Percentiles rank a stretch among this genome's conserved stretches.
These are phyloP conservation scores for Calcarius lapponicus DNA, from an alignment of 2,797 vertebrate genomes.

Conservation along the genomic window DNA sequence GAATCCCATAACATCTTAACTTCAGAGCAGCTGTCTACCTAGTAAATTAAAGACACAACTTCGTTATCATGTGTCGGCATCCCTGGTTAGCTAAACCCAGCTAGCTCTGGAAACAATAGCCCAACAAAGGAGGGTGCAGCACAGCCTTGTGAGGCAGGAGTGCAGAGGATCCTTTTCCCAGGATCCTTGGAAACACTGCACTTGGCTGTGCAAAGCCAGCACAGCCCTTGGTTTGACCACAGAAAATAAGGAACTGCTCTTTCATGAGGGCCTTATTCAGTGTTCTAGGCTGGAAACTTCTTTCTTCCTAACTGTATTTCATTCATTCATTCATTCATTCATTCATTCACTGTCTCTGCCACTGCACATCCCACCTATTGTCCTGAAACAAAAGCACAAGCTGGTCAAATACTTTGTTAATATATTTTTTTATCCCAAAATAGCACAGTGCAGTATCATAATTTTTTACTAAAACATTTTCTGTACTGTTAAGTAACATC, in stretches of 20 bases:
- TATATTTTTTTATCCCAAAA: not conserved
- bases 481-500: not conserved
- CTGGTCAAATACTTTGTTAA: not conserved
- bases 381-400: not conserved
- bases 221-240: not conserved
- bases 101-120: not conserved
- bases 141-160: fast-evolving
- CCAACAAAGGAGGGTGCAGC: not conserved
- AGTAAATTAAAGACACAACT: not conserved
- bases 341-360: not conserved
- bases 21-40: conserved; percentile 32
- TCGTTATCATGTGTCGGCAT: not conserved
- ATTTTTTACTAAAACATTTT: not conserved
- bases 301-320: not conserved
- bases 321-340: not conserved
- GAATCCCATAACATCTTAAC: not conserved
- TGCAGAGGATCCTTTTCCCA: not conserved
- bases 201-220: not conserved
- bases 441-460: not conserved
- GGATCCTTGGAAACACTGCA: not conserved
- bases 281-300: not conserved
- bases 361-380: not conserved
- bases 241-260: not conserved
- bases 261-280: not conserved
- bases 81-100: not conserved